These are phyloP conservation scores for Chymomyza costata DNA, from an alignment of 1,140 invertebrate genomes.

Conservation along the genomic window DNA sequence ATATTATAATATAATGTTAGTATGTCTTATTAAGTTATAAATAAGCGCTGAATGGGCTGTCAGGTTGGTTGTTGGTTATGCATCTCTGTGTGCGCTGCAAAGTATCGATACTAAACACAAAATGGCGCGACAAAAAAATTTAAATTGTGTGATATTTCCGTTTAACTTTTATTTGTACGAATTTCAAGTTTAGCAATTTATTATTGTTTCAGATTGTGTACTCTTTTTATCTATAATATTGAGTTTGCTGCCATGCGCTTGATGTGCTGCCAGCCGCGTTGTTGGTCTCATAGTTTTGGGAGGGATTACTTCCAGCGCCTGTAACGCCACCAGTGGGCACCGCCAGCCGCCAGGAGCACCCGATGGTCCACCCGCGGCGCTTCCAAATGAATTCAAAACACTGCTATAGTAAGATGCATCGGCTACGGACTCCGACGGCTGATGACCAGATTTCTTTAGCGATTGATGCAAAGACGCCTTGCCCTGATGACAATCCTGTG, in stretches of 20 bases:
- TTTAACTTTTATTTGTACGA: no score
- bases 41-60: no score
- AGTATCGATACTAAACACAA: no score
- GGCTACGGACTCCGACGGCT: slow-evolving; percentile 63
- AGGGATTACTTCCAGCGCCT: slow-evolving; percentile 9
- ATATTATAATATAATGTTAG: no score
- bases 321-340: background rate
- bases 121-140: no score
- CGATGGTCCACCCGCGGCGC: slow-evolving; percentile 8
- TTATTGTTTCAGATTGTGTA: no score
- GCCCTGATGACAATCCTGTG: slow-evolving; percentile 70
- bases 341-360: slow-evolving; percentile 5
- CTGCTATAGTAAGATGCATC: slow-evolving; percentile 73
- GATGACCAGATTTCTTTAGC: slow-evolving; percentile 55
- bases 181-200: no score
- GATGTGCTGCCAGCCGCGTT: slow-evolving; percentile 18
- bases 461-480: slow-evolving; percentile 64
- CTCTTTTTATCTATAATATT: slow-evolving; percentile 47
- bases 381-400: slow-evolving; percentile 63
- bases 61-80: background rate
- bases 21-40: no score
- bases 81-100: no score
- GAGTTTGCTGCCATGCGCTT: slow-evolving; percentile 47
- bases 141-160: no score
- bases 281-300: slow-evolving; percentile 26